Evolutionary conservation across 1,140 invertebrate genomes (phyloP).

Genomic region (Drosophila pseudoobscura): DNA sequence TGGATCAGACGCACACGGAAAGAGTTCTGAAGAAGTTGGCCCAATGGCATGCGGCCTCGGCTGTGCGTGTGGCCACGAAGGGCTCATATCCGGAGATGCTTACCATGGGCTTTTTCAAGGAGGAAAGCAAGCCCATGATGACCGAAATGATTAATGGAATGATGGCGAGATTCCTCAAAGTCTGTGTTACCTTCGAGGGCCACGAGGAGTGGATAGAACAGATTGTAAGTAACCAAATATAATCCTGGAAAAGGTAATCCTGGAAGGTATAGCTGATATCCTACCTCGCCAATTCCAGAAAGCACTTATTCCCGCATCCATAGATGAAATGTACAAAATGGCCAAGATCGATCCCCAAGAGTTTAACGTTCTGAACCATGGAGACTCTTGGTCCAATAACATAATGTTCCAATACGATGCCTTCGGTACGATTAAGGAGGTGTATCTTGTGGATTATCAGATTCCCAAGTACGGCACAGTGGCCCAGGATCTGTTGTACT

Average conservation of each 20-base stretch:
- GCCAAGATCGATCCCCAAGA: constrained; percentile 76
- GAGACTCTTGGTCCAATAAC: constrained; percentile 85
- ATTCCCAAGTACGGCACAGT: constrained; percentile 60
- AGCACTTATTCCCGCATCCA: constrained; percentile 13
- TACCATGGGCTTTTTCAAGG: constrained; percentile 45
- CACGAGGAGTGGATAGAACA: constrained; percentile 57
- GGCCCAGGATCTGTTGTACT: constrained; percentile 64
- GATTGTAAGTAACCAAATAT: constrained; percentile 35
- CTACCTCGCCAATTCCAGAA: constrained; percentile 14
- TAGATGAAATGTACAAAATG: constrained; percentile 42
- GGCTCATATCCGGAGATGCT: constrained; percentile 61
- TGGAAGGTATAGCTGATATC: constrained; percentile 1
- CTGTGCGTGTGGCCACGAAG: constrained; percentile 83
- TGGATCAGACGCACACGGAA: constrained; percentile 84
- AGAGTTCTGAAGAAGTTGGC: constrained; percentile 84
- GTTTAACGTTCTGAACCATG: constrained; percentile 87
- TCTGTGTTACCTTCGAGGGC: constrained; percentile 42
- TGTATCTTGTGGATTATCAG: constrained; percentile 68
- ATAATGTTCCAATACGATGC: constrained; percentile 86
- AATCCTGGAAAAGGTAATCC: neutral
- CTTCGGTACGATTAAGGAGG: constrained; percentile 76
- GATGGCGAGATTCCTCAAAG: constrained; percentile 34
- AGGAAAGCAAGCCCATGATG: constrained; percentile 39
- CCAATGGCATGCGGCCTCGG: constrained; percentile 85
- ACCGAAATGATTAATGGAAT: constrained; percentile 40